A percentile compares a stretch with the other conserved stretches of the same genome.
phyloP scores from a whole-genome alignment of 2,888 invertebrate species.

The Bursaphelenchus okinawaensis region DNA sequence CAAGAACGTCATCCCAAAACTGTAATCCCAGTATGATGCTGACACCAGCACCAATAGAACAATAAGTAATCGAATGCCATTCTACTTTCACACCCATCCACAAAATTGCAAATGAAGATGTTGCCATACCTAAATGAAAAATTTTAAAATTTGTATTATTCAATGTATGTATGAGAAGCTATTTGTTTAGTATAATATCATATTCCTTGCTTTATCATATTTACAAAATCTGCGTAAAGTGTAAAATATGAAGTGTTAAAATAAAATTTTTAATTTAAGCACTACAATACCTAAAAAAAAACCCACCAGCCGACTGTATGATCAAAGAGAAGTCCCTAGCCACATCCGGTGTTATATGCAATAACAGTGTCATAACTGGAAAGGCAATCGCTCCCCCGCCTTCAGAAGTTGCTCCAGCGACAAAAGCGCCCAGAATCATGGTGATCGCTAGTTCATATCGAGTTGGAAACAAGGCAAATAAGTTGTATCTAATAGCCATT shows the following conservation, averaged over 20 bases:
- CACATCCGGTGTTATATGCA: slow-evolving; percentile 15
- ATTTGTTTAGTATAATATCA: too few relatives aligned
- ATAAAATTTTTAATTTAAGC: not conserved
- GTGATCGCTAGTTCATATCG: slow-evolving; percentile 32
- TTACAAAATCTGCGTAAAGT: too few relatives aligned
- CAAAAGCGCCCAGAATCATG: slow-evolving; percentile 34
- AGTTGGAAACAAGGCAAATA: slow-evolving; percentile 33
- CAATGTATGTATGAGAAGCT: too few relatives aligned
- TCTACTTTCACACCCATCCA: slow-evolving; percentile 34
- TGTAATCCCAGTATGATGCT: slow-evolving; percentile 43
- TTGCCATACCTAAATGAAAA: slow-evolving; percentile 39
- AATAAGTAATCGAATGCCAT: slow-evolving; percentile 32
- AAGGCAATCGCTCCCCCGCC: slow-evolving; percentile 14
- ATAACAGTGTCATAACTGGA: slow-evolving; percentile 22
- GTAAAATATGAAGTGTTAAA: slow-evolving; percentile 1
- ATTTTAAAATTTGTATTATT: not conserved
- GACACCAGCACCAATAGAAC: slow-evolving; percentile 35
- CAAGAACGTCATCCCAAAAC: slow-evolving; percentile 17
- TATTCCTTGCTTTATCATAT: too few relatives aligned
- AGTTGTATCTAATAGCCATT: slow-evolving; percentile 30
- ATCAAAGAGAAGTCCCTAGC: slow-evolving; percentile 33
- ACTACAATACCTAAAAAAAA: not conserved
- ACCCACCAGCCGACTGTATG: slow-evolving; percentile 23
- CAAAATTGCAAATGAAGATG: slow-evolving; percentile 42
- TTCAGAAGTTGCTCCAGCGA: slow-evolving; percentile 22